Percentiles rank a stretch among this genome's conserved stretches.
Evolutionary conservation across 2,888 invertebrate species (phyloP).

Genomic region (Steinernema carpocapsae): DNA sequence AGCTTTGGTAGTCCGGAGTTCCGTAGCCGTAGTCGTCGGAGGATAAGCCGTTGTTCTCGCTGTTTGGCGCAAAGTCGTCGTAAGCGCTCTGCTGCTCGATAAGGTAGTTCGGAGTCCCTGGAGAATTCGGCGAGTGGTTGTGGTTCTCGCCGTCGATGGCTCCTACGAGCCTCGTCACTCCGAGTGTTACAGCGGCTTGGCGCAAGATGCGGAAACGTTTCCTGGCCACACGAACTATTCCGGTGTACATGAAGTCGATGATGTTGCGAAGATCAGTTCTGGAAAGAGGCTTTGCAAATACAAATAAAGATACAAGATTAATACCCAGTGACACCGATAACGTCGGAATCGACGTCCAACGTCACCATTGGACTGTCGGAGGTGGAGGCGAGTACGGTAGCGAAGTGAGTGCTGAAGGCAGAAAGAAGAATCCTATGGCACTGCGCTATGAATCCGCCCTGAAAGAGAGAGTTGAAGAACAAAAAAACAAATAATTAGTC

Average conservation of each 20-base stretch:
- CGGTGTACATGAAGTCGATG: conserved; percentile 52
- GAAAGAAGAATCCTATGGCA: conserved; percentile 47
- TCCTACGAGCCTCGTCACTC: conserved; percentile 36
- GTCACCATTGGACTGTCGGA: conserved; percentile 34
- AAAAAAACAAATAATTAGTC: not conserved
- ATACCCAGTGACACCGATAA: conserved; percentile 41
- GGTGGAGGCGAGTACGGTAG: conserved; percentile 26
- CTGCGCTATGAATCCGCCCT: conserved; percentile 35
- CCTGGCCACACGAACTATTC: conserved; percentile 37
- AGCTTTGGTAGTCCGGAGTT: not conserved
- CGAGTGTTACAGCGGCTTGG: conserved; percentile 35
- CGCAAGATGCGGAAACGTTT: conserved; percentile 36
- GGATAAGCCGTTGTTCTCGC: not conserved
- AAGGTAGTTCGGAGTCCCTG: not conserved
- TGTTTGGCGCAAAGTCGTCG: conserved; percentile 1
- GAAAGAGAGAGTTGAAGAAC: not conserved
- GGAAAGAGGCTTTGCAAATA: conserved; percentile 3
- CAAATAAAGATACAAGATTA: not conserved
- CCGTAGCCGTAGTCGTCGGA: not conserved
- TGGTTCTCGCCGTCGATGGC: conserved; percentile 34
- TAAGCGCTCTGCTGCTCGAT: not conserved
- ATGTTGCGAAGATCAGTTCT: conserved; percentile 44
- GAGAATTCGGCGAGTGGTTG: not conserved
- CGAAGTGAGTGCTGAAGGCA: conserved; percentile 46
- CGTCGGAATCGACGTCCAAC: conserved; percentile 41